A percentile compares a stretch with the other conserved stretches of the same genome.
Evolutionary conservation across 1,140 invertebrate genomes (phyloP).

Genomic region (Lysiphlebus fabarum): DNA sequence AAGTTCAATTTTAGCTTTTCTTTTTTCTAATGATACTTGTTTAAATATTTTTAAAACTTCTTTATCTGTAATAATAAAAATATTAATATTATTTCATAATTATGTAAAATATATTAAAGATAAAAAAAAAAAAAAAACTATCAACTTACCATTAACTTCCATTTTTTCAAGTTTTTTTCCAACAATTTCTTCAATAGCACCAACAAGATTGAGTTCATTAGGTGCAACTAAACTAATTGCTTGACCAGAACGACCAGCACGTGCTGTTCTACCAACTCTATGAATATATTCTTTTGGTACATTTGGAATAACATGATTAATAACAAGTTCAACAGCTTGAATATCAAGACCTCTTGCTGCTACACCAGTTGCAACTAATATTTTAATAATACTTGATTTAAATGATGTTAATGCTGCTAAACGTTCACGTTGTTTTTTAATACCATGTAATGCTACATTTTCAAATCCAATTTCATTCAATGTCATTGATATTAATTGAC

Average conservation of each 20-base stretch:
- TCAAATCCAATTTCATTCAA: slow-evolving; percentile 81
- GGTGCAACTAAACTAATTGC: slow-evolving; percentile 90
- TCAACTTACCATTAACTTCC: slow-evolving; percentile 72
- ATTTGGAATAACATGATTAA: slow-evolving; percentile 91
- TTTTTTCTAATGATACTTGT: slow-evolving; percentile 84
- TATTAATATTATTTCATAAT: slow-evolving; percentile 6
- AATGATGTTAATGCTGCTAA: slow-evolving; percentile 77
- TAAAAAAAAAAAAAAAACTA: slow-evolving; percentile 17
- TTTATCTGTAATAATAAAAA: slow-evolving; percentile 62
- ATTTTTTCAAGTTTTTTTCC: slow-evolving; percentile 83
- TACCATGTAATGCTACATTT: slow-evolving; percentile 83
- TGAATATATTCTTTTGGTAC: slow-evolving; percentile 94
- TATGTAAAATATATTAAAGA: background rate
- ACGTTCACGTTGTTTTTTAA: slow-evolving; percentile 79
- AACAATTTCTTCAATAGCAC: slow-evolving; percentile 82
- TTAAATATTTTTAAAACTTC: slow-evolving; percentile 84
- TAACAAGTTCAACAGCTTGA: slow-evolving; percentile 84
- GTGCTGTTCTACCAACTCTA: slow-evolving; percentile 92
- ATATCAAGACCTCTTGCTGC: slow-evolving; percentile 91
- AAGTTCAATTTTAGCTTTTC: slow-evolving; percentile 87
- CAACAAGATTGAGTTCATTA: slow-evolving; percentile 82
- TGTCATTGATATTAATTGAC: slow-evolving; percentile 81
- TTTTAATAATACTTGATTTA: slow-evolving; percentile 79
- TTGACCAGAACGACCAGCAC: slow-evolving; percentile 82
- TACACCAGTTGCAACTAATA: slow-evolving; percentile 94